Percentiles rank a stretch among this genome's conserved stretches.
These are phyloP conservation scores for Macrochelys suwanniensis DNA, from an alignment of 2,797 vertebrate species.

Conservation along the genomic window DNA sequence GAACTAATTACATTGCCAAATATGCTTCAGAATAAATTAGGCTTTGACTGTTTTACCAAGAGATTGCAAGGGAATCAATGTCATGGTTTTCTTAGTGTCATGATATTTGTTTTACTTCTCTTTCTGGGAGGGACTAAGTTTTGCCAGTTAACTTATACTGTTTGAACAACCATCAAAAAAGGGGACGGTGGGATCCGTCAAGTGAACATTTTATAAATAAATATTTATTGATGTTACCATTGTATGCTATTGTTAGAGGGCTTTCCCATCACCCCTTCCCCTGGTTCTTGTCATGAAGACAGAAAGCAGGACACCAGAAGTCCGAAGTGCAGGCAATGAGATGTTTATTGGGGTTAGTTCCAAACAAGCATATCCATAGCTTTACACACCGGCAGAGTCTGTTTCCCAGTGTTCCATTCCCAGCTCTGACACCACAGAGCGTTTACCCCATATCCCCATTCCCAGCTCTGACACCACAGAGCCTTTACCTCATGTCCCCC, in stretches of 20 bases:
- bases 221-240: neutral
- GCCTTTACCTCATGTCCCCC: too few species aligned
- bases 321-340: too few species aligned
- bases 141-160: neutral
- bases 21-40: slow-evolving; percentile 26
- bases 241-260: neutral
- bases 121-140: neutral
- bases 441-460: too few species aligned
- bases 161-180: neutral
- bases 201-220: neutral
- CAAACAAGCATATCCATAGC: too few species aligned
- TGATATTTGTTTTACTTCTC: neutral
- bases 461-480: too few species aligned
- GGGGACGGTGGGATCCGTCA: accelerated
- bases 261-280: too few species aligned
- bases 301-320: too few species aligned
- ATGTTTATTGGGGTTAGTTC: too few species aligned
- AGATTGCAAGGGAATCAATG: neutral
- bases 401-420: too few species aligned
- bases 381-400: too few species aligned
- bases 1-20: slow-evolving; percentile 30
- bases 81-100: neutral
- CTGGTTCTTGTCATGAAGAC: too few species aligned
- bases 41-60: slow-evolving; percentile 15
- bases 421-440: too few species aligned